Evolutionary conservation across 2,797 vertebrate genomes (phyloP), one percentile per base, ranked within the genome.

Genomic region (Etheostoma nigrum): DNA sequence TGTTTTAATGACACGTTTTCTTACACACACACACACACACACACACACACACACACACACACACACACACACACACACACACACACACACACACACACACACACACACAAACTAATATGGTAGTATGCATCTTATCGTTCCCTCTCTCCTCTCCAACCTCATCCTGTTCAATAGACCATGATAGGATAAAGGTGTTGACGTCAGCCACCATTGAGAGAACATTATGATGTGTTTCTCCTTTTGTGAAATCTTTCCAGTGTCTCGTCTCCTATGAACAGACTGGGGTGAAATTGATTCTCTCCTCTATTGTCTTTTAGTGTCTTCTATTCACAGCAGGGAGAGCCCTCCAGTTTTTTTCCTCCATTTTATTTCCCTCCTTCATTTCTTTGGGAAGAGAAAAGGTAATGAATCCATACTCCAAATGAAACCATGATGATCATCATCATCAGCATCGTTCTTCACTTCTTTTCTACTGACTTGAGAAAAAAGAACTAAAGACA

Each of bases 181-280:
- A 88, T 88, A 71, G 79, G 74, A 73, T 69, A n/a, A 72, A 85
- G 70, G 69, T 78, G 69, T 77, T 85, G 80, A 86, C 82, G 81
- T 86, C 86, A 88, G 76, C 55, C 81, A 33, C 81, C 75, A 88
- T 84, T 88, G 78, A 85, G 62, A 23, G 82, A 83, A 87, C 69
- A 84, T 87, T 86, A 85, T 90, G 80, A 83, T 78, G 74, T 80
- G 76, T 87, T 82, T 81, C 78, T 83, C 47, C 78, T 75, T 88
- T 86, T 83, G 78, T 79, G 78, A 71, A 18, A 5, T 81, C 67
- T 73, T 61, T 61, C 49, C 68, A 63, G 59, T 70, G 69, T 68
- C 68, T 84, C 27, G 23, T 61, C 67, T 72, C 30, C 84, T 60
- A 51, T 44, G 61, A 80, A 77, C 59, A 79, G 78, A 76, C 48